Conservation (phyloP, 2,113 vertebrate species). For the Eubucco bourcierii region DNA sequence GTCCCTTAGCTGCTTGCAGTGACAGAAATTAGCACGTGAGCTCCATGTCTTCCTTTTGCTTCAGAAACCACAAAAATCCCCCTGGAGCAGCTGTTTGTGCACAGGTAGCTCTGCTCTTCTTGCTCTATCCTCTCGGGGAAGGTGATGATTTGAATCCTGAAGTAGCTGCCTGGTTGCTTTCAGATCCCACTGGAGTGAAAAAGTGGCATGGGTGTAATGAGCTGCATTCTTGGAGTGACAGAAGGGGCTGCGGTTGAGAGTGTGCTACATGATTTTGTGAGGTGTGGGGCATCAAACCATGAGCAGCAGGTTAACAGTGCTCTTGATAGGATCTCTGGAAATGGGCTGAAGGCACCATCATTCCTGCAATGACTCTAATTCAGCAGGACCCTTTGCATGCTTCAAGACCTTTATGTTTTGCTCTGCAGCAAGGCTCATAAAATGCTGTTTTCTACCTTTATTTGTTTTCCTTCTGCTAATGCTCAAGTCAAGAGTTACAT, state of each 20-base stretch:
- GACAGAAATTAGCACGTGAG: neutral
- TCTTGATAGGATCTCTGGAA: neutral
- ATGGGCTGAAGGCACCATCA: accelerated
- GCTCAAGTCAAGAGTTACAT: neutral
- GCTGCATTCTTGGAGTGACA: neutral
- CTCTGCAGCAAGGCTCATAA: neutral
- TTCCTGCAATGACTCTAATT: neutral
- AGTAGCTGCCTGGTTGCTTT: neutral
- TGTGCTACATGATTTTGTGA: neutral
- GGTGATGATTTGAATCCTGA: neutral
- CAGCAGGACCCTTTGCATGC: neutral
- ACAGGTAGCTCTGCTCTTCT: neutral
- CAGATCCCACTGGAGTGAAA: neutral
- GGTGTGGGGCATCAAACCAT: neutral
- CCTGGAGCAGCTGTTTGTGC: neutral
- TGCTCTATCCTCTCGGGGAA: neutral
- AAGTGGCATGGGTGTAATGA: neutral
- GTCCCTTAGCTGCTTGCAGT: neutral
- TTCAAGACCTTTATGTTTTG: neutral
- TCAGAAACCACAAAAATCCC: neutral
- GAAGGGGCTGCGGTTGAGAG: neutral
- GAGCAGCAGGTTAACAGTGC: neutral
- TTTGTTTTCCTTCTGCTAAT: neutral
- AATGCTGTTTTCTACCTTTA: neutral
- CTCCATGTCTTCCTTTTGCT: neutral